phyloP scores from a whole-genome alignment of 2,888 invertebrate species.

The Argyra leucocephala region DNA sequence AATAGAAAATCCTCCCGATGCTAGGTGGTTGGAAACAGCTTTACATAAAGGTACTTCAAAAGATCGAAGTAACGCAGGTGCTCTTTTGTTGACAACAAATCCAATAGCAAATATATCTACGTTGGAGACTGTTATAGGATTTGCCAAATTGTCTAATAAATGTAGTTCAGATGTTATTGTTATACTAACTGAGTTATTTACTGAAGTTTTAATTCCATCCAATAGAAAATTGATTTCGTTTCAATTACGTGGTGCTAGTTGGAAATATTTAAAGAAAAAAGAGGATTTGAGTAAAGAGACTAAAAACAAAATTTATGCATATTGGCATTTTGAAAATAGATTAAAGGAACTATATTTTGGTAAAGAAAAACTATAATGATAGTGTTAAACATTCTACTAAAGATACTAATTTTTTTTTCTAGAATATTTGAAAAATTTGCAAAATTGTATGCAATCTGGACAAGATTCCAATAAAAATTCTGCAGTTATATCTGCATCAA shows the following conservation, averaged over 20 bases:
- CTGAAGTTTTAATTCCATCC: slow-evolving; percentile 38
- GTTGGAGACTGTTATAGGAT: slow-evolving; percentile 35
- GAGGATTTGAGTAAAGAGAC: slow-evolving; percentile 48
- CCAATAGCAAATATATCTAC: slow-evolving; percentile 39
- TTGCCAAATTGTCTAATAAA: slow-evolving; percentile 41
- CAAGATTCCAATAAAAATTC: slow-evolving; percentile 39
- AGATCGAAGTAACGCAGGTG: slow-evolving; percentile 43
- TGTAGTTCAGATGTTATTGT: slow-evolving; percentile 36
- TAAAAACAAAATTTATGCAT: slow-evolving; percentile 54
- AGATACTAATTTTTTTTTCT: slow-evolving; percentile 15
- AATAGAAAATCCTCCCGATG: slow-evolving; percentile 39
- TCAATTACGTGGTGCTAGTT: slow-evolving; percentile 38
- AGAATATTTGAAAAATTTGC: slow-evolving; percentile 40
- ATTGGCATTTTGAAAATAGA: slow-evolving; percentile 86
- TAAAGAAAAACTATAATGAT: slow-evolving; percentile 30
- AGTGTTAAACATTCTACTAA: neutral
- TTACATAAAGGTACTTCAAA: slow-evolving; percentile 42
- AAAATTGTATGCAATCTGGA: slow-evolving; percentile 38
- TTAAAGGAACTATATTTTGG: slow-evolving; percentile 67
- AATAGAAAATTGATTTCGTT: slow-evolving; percentile 38
- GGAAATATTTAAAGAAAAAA: slow-evolving; percentile 37
- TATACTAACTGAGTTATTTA: slow-evolving; percentile 38
- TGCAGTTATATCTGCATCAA: slow-evolving; percentile 35
- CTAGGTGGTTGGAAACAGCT: slow-evolving; percentile 42
- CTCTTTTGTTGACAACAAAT: slow-evolving; percentile 41